Conservation (phyloP, 2,888 invertebrate genomes). For the Alitta virens region DNA sequence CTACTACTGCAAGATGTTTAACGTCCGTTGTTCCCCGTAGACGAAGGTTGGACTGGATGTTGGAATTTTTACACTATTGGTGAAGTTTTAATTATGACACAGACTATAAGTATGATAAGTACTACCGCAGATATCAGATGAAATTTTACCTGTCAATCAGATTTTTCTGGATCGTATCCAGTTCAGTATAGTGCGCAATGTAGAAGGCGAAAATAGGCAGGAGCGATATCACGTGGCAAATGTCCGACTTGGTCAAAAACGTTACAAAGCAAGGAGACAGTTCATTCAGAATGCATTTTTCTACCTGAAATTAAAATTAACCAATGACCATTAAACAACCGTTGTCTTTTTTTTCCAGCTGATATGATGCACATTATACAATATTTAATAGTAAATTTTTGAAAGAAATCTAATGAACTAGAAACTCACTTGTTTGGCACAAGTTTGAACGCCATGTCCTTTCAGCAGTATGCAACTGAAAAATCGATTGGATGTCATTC, state of each 20-base stretch:
- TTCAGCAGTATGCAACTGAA: background rate
- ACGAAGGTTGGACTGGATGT: too few species aligned
- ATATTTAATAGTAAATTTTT: too few species aligned
- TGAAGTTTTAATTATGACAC: too few species aligned
- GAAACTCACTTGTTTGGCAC: background rate
- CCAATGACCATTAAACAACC: background rate
- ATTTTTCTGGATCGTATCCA: slow-evolving; percentile 35
- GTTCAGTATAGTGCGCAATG: slow-evolving; percentile 37
- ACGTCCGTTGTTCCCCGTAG: too few species aligned
- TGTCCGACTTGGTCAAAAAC: slow-evolving; percentile 32
- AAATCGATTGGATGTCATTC: too few species aligned
- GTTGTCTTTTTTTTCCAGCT: slow-evolving; percentile 14
- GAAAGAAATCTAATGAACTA: too few species aligned
- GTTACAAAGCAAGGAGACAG: slow-evolving; percentile 27
- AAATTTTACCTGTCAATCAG: slow-evolving; percentile 40
- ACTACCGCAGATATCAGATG: too few species aligned
- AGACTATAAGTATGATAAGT: too few species aligned
- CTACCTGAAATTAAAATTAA: slow-evolving; percentile 1
- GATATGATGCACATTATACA: slow-evolving; percentile 5
- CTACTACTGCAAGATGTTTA: too few species aligned
- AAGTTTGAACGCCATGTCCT: background rate
- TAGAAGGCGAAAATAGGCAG: slow-evolving; percentile 39
- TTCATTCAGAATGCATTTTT: slow-evolving; percentile 2
- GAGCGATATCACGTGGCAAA: slow-evolving; percentile 25
- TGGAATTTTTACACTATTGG: too few species aligned